These are phyloP conservation scores for Pygoscelis antarcticus DNA, from an alignment of 2,113 vertebrate species.

Conservation along the genomic window DNA sequence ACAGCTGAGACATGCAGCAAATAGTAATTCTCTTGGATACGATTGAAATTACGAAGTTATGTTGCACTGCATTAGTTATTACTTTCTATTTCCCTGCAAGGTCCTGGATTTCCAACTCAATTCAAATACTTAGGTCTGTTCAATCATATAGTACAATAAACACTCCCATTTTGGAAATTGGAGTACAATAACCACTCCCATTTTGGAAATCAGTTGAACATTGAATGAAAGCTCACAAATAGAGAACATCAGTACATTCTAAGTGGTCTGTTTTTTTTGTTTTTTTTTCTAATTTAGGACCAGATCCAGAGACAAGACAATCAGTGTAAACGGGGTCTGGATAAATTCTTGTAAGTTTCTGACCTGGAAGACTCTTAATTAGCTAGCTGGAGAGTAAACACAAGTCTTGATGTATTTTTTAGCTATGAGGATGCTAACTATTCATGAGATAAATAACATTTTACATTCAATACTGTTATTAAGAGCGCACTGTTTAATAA, in stretches of 20 bases:
- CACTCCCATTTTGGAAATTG: background rate
- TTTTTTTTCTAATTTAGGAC: background rate
- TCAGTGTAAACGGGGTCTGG: background rate
- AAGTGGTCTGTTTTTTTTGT: too few relatives aligned
- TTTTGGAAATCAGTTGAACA: background rate
- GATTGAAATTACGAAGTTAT: background rate
- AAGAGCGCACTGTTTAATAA: background rate
- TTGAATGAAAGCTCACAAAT: background rate
- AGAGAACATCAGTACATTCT: background rate
- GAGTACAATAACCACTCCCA: background rate
- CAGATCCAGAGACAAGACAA: background rate
- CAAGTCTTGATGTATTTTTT: background rate
- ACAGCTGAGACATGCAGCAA: background rate
- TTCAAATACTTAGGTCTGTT: background rate
- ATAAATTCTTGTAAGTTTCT: background rate
- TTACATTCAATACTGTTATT: background rate
- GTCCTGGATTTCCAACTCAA: background rate
- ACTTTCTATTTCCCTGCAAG: background rate
- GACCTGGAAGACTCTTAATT: background rate
- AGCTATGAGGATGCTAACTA: background rate
- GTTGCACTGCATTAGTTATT: background rate
- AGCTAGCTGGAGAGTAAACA: background rate
- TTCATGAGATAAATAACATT: constrained; percentile 47
- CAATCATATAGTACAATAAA: background rate
- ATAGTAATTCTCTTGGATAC: background rate